Conservation (phyloP, 2,797 vertebrate species). For the Muraenolepis orangiensis region DNA sequence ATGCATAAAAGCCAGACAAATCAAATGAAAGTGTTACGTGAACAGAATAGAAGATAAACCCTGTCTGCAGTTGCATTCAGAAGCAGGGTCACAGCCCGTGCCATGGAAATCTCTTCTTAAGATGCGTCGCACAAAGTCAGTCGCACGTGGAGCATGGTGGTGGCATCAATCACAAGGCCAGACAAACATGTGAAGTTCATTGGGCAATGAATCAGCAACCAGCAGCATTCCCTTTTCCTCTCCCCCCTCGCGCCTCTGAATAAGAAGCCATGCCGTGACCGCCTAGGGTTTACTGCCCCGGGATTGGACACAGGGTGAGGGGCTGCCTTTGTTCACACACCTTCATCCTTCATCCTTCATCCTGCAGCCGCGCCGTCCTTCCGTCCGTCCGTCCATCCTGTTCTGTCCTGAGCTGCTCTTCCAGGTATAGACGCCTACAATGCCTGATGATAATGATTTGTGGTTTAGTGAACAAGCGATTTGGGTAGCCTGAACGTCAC, state of each 20-base stretch:
- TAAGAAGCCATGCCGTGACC: slow-evolving; percentile 47
- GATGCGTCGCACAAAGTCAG: background rate
- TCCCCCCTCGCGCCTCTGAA: slow-evolving; percentile 61
- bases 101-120: background rate
- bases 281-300: too few relatives aligned
- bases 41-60: background rate
- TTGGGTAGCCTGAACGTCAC: background rate
- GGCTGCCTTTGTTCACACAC: slow-evolving; percentile 42
- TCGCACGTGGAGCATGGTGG: background rate
- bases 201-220: background rate
- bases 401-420: background rate
- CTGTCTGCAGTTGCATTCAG: too few relatives aligned
- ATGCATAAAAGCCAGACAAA: background rate
- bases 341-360: background rate
- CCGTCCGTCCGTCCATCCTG: too few relatives aligned
- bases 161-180: background rate
- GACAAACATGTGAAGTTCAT: background rate
- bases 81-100: background rate
- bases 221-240: slow-evolving; percentile 45
- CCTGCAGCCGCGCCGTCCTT: too few relatives aligned
- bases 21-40: background rate
- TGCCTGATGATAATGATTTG: background rate
- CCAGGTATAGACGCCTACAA: background rate
- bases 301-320: slow-evolving; percentile 44
- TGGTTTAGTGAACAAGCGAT: background rate